Base-by-base conservation (phyloP, 2,113 vertebrate genomes). In the Neolamprologus fasciatus region DNA sequence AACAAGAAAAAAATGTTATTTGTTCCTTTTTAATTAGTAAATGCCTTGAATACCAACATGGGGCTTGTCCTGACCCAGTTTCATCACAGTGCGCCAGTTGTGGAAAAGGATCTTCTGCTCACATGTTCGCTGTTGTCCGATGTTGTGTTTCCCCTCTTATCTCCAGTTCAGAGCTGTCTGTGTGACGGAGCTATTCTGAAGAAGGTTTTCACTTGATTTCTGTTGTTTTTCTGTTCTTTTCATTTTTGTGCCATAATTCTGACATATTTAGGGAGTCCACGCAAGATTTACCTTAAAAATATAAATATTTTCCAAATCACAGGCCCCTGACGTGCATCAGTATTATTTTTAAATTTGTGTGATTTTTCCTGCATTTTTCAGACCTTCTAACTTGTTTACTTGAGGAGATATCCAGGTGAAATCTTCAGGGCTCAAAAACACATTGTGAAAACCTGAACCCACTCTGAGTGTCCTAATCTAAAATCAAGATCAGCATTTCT, bases 301-400 rank as follows among this genome's bases (percentile, higher is more conserved):
- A 66, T 37, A 1, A 68, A 68, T 68, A 37, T 68, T 68, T 68
- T 68, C 19, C 61, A 68, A 68, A 8, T 68, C 19, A 37, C 33
- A 37, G 10, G 61, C 33, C 2, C 33, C 61, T 21, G 33, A 68
- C 0, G 1, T 8, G 11, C 61, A 8, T 13, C 33, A 0, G 5
- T 13, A 0, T 37, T 21, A 8, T 66, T 66, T 37, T 66, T 13
- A 21, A 5, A 37, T 37, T 13, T 37, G 3, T n/a, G 33, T 4
- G 4, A 66, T 66, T 66, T 4, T 21, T 8, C 10, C 33, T 37
- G 61, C 61, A 37, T 68, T 37, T 68, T 66, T 68, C 7, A 68
- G 33, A 21, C 19, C 7, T 68, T 5, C 19, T 21, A 66, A 66
- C 33, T 66, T 37, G 33, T 66, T 66, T 66, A 37, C 11, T 37